Conservation (phyloP, 2,113 vertebrate genomes). For the Emydura subglobosa region DNA sequence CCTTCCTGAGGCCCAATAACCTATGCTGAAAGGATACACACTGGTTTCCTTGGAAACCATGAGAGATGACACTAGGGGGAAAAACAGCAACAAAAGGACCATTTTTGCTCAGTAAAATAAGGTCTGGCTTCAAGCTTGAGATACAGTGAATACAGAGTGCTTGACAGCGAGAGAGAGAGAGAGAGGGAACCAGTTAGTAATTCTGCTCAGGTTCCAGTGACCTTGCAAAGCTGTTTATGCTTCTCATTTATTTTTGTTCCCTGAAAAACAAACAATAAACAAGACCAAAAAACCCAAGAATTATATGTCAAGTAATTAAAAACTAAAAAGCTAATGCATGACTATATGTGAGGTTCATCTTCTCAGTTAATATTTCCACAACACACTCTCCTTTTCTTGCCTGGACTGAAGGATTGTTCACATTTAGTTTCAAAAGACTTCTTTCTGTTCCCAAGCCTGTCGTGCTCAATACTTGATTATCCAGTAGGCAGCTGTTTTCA, state of each 20-base stretch:
- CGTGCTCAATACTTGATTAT: neutral
- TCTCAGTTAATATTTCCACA: neutral
- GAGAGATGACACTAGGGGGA: conserved; percentile 85
- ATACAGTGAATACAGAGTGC: conserved; percentile 78
- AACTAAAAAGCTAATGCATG: neutral
- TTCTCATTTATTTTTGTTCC: conserved; percentile 44
- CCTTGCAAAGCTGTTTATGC: conserved; percentile 66
- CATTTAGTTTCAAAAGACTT: conserved; percentile 36
- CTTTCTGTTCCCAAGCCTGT: conserved; percentile 31
- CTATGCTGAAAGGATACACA: conserved; percentile 84
- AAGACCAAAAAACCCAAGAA: neutral
- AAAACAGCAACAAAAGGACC: conserved; percentile 84
- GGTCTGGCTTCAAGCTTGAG: conserved; percentile 81
- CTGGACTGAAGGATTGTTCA: neutral
- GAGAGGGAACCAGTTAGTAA: conserved; percentile 71
- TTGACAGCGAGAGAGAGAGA: conserved; percentile 49
- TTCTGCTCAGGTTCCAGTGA: conserved; percentile 80
- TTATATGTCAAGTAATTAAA: neutral
- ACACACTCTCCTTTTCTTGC: neutral
- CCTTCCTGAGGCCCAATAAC: conserved; percentile 87
- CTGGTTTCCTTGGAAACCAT: conserved; percentile 81
- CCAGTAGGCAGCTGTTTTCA: conserved; percentile 48
- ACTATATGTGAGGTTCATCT: neutral
- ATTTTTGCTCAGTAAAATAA: conserved; percentile 84
- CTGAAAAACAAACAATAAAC: neutral